Conservation (phyloP, 2,797 vertebrate species). For the Loris lydekkerianus region DNA sequence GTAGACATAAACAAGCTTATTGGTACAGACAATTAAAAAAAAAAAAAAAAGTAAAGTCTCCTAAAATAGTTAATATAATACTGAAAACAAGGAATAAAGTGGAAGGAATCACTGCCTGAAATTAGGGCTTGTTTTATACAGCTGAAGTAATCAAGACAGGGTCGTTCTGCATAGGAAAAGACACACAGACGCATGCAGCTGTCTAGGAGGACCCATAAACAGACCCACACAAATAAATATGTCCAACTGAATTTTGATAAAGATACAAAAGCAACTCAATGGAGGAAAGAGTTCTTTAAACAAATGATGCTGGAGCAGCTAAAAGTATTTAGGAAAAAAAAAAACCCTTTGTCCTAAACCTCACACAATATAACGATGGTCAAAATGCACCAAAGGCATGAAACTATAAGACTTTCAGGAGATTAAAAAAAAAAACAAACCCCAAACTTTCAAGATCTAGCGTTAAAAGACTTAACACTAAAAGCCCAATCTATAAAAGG, state of each 20-base stretch:
- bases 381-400: not conserved
- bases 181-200: not conserved
- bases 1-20: not conserved
- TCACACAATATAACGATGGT: not conserved
- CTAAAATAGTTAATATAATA: not conserved
- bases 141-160: not conserved
- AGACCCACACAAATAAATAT: not conserved
- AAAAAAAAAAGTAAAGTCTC: not conserved
- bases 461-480: not conserved
- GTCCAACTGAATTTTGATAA: not conserved
- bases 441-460: not conserved
- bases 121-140: not conserved
- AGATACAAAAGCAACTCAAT: not conserved
- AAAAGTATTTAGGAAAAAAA: not conserved
- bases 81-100: not conserved
- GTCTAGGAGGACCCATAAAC: not conserved
- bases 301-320: not conserved
- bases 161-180: not conserved
- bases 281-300: not conserved
- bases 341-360: not conserved
- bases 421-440: not conserved
- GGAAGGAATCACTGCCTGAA: not conserved
- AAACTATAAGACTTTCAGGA: not conserved
- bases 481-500: not conserved
- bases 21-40: no score